phyloP scores from a whole-genome alignment of 2,797 vertebrate species.

The Crocodylus rhombifer region DNA sequence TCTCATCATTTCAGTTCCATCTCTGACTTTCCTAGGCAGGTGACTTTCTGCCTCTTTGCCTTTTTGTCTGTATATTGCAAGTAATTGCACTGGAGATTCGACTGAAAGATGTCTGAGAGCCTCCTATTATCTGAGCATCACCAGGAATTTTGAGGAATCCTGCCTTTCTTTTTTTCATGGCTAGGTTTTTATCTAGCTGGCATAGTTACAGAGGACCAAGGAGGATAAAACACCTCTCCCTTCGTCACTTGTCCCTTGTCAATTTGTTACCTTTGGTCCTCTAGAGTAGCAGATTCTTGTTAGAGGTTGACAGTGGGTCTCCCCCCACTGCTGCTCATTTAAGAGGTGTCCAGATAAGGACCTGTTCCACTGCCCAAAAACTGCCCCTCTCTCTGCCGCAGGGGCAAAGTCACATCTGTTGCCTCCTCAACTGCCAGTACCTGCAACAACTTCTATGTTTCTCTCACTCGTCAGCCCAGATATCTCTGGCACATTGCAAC shows the following conservation, averaged over 20 bases:
- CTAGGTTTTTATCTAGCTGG: constrained; percentile 46
- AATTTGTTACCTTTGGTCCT: background rate
- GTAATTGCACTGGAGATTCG: constrained; percentile 8
- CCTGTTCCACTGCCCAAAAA: background rate
- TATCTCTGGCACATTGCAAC: background rate
- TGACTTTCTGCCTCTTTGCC: background rate
- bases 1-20: background rate
- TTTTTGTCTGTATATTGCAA: background rate
- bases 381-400: background rate
- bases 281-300: background rate
- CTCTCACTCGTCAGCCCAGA: too few relatives aligned
- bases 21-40: background rate
- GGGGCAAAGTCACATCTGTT: background rate
- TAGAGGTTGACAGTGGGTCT: background rate
- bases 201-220: background rate
- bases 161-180: constrained; percentile 37
- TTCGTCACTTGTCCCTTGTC: background rate
- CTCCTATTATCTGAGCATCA: constrained; percentile 46
- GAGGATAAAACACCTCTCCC: background rate
- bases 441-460: background rate
- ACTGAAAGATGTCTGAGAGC: background rate
- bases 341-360: background rate
- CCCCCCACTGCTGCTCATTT: background rate
- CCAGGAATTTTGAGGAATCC: constrained; percentile 48
- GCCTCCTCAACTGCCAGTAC: background rate